Percentiles rank a stretch among this genome's conserved stretches.
Conservation (phyloP, 2,888 invertebrate species). For the Pseudococcus viburni region DNA sequence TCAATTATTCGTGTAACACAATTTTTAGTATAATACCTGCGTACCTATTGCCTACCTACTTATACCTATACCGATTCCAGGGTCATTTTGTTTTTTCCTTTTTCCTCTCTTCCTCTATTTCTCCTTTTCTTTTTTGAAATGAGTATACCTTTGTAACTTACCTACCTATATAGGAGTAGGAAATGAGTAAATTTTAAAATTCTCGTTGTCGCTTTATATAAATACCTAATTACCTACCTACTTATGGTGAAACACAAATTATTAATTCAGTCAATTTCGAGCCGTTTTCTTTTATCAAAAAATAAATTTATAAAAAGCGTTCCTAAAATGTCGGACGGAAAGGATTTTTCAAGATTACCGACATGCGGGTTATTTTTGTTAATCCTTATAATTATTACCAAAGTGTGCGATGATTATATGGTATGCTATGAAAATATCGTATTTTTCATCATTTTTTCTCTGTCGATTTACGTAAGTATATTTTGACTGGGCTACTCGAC, state of each 20-base stretch:
- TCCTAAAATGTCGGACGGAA: neutral
- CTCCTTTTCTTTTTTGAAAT: neutral
- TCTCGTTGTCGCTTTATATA: neutral
- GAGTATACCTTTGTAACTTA: neutral
- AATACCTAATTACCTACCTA: neutral
- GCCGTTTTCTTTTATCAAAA: neutral
- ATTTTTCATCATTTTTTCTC: conserved; percentile 18
- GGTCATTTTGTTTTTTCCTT: conserved; percentile 1
- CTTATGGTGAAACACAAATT: neutral
- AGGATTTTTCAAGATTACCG: neutral
- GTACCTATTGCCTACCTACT: neutral
- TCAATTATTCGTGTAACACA: conserved; percentile 23
- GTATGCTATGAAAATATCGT: neutral
- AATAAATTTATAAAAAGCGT: neutral
- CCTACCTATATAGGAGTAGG: neutral
- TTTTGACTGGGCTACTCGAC: conserved; percentile 28
- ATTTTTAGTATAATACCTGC: neutral
- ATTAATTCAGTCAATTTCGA: conserved; percentile 20
- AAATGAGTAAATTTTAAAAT: neutral
- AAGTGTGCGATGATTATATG: neutral
- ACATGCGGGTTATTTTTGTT: neutral
- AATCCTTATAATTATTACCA: neutral
- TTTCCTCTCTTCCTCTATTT: neutral
- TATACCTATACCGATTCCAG: neutral
- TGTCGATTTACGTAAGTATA: conserved; percentile 2